Evolutionary conservation across 2,113 vertebrate species (phyloP), one percentile per base, ranked within the genome.

Genomic region (Atlantisia rogersi): DNA sequence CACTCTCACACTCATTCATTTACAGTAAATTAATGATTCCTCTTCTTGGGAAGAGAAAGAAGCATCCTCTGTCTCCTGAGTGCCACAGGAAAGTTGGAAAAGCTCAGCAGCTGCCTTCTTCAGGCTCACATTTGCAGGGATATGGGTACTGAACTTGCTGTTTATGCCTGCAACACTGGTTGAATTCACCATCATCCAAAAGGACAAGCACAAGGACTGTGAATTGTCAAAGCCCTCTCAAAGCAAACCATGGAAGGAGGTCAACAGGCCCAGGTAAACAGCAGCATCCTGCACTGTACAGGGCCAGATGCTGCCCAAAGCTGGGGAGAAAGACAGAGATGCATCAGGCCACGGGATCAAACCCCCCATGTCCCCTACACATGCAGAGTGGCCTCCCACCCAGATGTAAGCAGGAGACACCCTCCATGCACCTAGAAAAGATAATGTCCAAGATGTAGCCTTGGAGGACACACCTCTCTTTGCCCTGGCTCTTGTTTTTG

Each of bases 101-200:
- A 63, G 15, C 62, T 74, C 62, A 70, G 71, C 5, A 37, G 48
- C 31, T 90, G 1, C 21, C n/a, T 83, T 48, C 32, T 73, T 56
- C 3, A 2, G 25, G 31, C 8, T 2, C 19, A 22, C 10, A 4
- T 11, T 17, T 0, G 0, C 37, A 55, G 63, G 5, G 44, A 50
- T 1, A 2, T 22, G 1, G 1, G 11, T 7, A 9, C 17, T 21
- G 39, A 74, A 42, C 70, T 62, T 42, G 35, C 35, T 56, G 55
- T 25, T 56, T 4, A 0, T 55, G 64, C 25, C 71, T 71, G 55
- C 31, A 75, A 40, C 0, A 1, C 58, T 50, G 39, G 37, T 76
- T 3, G 0, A 46, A 65, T 26, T 50, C 40, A 74, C 29, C 39
- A 35, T 3, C n/a, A 39, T 12, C 21, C 82, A 67, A 46, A 53